These are phyloP conservation scores for Rissa tridactyla DNA, from an alignment of 2,113 vertebrate species.

Conservation along the genomic window DNA sequence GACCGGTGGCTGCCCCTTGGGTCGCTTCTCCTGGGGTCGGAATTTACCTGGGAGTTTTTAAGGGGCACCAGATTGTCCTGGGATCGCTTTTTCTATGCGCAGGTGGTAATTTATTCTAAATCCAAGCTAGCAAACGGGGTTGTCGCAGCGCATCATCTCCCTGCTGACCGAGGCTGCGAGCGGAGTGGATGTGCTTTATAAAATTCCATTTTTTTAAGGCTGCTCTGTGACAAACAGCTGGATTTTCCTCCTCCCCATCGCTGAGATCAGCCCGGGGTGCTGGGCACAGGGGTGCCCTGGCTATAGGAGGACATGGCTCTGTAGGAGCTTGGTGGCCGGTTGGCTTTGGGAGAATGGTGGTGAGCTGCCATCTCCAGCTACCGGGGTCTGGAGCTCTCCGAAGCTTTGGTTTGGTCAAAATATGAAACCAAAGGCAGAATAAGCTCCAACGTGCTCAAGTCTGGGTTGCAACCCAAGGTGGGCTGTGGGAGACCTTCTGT, in stretches of 20 bases:
- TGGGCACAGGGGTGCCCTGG: neutral
- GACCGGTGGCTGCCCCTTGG: neutral
- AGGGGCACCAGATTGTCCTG: neutral
- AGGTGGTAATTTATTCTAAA: neutral
- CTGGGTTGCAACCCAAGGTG: neutral
- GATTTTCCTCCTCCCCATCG: neutral
- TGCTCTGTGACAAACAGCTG: neutral
- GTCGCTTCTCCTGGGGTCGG: neutral
- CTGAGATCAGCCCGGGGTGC: neutral
- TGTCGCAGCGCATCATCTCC: neutral
- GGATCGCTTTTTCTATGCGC: neutral
- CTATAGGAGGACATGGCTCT: neutral
- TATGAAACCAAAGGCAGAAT: neutral
- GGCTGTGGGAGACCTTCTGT: neutral
- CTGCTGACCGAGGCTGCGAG: neutral
- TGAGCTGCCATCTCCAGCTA: neutral
- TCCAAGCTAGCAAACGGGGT: rapidly evolving
- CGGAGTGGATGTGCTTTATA: neutral
- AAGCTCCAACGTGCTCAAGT: neutral
- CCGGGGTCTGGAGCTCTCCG: neutral
- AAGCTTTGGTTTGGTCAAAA: neutral
- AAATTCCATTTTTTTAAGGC: neutral
- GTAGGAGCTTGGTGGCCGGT: rapidly evolving
- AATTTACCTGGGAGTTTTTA: neutral
- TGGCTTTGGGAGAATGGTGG: neutral